Evolutionary conservation across 2,113 vertebrate genomes (phyloP), one percentile per base, ranked within the genome.

Genomic region (Pelecanoides urinatrix): DNA sequence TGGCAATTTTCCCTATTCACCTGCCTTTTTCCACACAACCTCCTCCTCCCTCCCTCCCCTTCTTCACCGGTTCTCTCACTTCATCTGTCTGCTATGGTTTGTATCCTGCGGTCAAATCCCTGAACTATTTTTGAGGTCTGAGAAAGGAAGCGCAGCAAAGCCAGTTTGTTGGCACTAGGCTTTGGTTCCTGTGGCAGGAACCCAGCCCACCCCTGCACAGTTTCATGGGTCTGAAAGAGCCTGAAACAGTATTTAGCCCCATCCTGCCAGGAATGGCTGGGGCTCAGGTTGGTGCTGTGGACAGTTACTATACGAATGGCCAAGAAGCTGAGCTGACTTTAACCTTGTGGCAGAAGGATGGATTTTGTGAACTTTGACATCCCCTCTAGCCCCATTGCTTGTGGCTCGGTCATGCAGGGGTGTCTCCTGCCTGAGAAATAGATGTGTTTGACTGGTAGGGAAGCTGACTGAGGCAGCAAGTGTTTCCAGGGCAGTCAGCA

Each of bases 171-270:
- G 87, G 86, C 95, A 82, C 23, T n/a, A 52, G 40, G 8, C 65
- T 94, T 88, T 13, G 40, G 74, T 82, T 97, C 58, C 81, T 75
- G 45, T 76, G 75, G 49, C 74, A 94, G 94, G 87, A 96, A 95
- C 73, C 44, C 87, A 90, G 58, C 77, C 40, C 1, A 0, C 77
- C 65, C 13, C 89, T 87, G 76, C 65, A 78, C 42, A 36, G 61
- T 90, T 94, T 78, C 34, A 27, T 34, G 55, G 15, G 5, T 59
- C 38, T 75, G 52, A 72, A 72, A 68, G 36, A 87, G 44, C 30
- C 19, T 47, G 32, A 73, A 91, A 42, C n/a, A 56, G 25, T 56
- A 49, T 59, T 88, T 83, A 77, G 63, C 50, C 7, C 29, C 52
- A 18, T 40, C 58, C 0, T 0, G 5, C 38, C 1, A 4, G 26